A percentile compares a stretch with the other conserved stretches of the same genome.
phyloP scores from a whole-genome alignment of 2,113 vertebrate species.

The Glaucidium brasilianum region DNA sequence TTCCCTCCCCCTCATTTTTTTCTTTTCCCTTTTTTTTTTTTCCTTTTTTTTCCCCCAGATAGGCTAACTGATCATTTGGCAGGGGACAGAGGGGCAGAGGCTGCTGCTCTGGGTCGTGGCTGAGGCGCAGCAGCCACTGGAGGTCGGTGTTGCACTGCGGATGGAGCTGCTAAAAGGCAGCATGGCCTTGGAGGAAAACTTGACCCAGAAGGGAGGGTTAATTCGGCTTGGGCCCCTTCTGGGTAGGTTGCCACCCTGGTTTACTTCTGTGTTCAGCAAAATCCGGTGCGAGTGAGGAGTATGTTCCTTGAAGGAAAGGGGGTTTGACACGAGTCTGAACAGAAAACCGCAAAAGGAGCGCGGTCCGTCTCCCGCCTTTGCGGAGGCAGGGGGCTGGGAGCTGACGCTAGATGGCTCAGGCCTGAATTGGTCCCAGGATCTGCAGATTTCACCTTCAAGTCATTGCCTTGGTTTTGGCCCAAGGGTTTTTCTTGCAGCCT shows the following conservation, averaged over 20 bases:
- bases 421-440: accelerated
- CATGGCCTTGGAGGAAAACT: not conserved
- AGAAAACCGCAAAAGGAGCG: not conserved
- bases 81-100: not conserved
- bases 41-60: too few relatives aligned
- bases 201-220: not conserved
- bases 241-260: not conserved
- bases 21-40: not conserved
- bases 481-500: accelerated
- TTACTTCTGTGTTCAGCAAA: not conserved
- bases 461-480: not conserved
- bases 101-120: not conserved
- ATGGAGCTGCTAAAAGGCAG: not conserved
- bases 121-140: conserved; percentile 17
- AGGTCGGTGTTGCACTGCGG: conserved; percentile 69
- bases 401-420: not conserved
- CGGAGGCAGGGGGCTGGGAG: not conserved
- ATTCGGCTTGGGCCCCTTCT: not conserved
- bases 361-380: not conserved
- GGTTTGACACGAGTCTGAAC: accelerated
- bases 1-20: too few relatives aligned
- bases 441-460: not conserved
- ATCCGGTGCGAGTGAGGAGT: not conserved
- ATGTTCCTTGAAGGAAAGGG: accelerated
- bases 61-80: accelerated